Evolutionary conservation across 2,797 vertebrate species (phyloP), one percentile per base, ranked within the genome.

Genomic region (Sebastes jordani): DNA sequence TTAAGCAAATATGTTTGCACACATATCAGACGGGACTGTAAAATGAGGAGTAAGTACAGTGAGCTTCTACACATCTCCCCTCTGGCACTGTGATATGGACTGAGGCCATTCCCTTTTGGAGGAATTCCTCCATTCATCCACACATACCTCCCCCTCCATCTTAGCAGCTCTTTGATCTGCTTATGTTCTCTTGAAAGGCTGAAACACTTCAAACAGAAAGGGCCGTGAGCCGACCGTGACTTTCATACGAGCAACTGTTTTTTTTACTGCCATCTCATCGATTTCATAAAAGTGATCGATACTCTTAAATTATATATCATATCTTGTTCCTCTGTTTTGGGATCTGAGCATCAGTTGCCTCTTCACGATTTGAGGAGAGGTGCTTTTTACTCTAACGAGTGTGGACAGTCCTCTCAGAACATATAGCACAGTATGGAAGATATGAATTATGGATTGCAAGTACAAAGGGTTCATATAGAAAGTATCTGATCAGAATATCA

Each of bases 231-330:
- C 7, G 71, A 90, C 79, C 85, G 65, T 88, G 91, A 91, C 88
- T 93, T 87, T 93, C 92, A 93, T 91, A 91, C 36, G 3, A 89
- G 82, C 67, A 60, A 65, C 63, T 88, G 59, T 82, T 84, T 80
- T 87, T 59, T 29, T 59, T 25, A 23, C 64, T 82, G 80, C 81
- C 74, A 80, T 89, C 76, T 83, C 84, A 93, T 92, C 87, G 92
- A 94, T 94, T 93, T 89, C 86, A 93, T 93, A 93, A 91, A 91
- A 91, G 76, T 86, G 87, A 94, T 95, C 94, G 78, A 95, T 95
- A 94, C 78, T 88, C 59, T 83, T 95, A 88, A 94, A 95, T 95
- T 90, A 94, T 95, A 85, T 71, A 95, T 89, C 68, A 58, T 86
- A 88, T 91, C 84, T 86, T 85, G 90, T 90, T 87, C 74, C 61